Evolutionary conservation across 2,113 vertebrate species (phyloP), one percentile per base, ranked within the genome.

Genomic region (Ifrita kowaldi): DNA sequence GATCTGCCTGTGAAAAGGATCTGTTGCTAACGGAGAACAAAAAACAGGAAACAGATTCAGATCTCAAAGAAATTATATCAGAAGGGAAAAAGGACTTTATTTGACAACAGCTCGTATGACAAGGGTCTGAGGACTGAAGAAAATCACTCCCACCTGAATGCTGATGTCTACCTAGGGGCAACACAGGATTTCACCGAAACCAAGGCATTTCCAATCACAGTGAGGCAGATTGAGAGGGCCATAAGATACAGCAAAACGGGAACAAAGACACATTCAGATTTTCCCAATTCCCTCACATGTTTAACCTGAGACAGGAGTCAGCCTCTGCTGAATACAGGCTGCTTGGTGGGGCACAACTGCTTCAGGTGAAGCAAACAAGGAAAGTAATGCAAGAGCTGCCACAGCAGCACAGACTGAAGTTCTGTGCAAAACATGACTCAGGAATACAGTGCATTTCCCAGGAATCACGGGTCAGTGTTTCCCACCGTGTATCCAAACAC

Each of bases 1-100:
- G 59, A 37, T 16, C 1, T 33, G 27, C n/a, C 14, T 0, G 0
- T 27, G 17, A 6, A 42, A 82, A 56, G 33, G 30, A 60, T 47
- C 35, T 10, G 6, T 1, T 39, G 21, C 26, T 81, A 55, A 17
- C 42, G 80, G 18, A 49, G 37, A 37, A 65, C 24, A 30, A 21
- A 78, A 76, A 63, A 33, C 18, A 76, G 41, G 9, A n/a, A 76
- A 76, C 2, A 2, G 37, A 56, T 8, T 59, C 11, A 33, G 6
- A 69, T 42, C 18, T 46, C 22, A 27, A 57, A 60, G 18, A 50
- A 73, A 49, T 53, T 18, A 56, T 0, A 0, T 13, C 27, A 84
- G 11, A 52, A 41, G 3, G 22, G 27, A 3, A 57, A 75, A 80
- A 37, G 4, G 2, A 13, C 9, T 79, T 93, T 11, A 32, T 44